A percentile compares a stretch with the other conserved stretches of the same genome.
Conservation (phyloP, 2,797 vertebrate species). For the Halcyon leucocephala region DNA sequence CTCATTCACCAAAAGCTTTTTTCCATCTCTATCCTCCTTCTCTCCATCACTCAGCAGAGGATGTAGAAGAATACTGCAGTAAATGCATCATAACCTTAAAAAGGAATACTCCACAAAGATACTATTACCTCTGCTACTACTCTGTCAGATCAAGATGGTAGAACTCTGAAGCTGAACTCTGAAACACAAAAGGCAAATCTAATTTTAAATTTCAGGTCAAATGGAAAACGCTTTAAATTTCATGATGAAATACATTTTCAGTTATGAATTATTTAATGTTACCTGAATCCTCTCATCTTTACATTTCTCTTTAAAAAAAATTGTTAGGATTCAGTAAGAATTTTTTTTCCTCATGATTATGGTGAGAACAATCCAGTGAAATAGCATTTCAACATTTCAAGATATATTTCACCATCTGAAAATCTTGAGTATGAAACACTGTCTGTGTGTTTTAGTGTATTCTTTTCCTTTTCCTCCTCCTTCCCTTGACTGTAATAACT, state of each 20-base stretch:
- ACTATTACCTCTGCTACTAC: background rate
- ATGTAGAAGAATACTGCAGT: background rate
- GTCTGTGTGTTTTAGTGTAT: background rate
- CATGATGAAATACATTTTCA: background rate
- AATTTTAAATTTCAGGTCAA: background rate
- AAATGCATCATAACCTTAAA: background rate
- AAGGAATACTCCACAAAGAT: background rate
- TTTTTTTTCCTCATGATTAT: background rate
- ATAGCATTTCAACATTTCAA: background rate
- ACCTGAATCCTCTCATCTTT: background rate
- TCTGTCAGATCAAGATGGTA: background rate
- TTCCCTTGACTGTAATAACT: background rate
- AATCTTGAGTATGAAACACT: background rate
- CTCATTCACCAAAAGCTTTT: background rate
- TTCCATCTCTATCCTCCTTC: background rate
- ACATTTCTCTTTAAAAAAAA: background rate
- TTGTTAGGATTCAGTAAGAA: background rate
- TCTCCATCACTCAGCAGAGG: background rate
- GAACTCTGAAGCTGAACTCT: background rate
- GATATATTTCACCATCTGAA: background rate
- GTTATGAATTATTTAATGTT: background rate
- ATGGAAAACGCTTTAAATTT: background rate
- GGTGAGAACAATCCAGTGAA: background rate
- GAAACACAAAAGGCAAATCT: background rate
- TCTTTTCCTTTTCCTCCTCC: background rate